Conservation (phyloP, 1,140 invertebrate species). For the Cherax quadricarinatus region DNA sequence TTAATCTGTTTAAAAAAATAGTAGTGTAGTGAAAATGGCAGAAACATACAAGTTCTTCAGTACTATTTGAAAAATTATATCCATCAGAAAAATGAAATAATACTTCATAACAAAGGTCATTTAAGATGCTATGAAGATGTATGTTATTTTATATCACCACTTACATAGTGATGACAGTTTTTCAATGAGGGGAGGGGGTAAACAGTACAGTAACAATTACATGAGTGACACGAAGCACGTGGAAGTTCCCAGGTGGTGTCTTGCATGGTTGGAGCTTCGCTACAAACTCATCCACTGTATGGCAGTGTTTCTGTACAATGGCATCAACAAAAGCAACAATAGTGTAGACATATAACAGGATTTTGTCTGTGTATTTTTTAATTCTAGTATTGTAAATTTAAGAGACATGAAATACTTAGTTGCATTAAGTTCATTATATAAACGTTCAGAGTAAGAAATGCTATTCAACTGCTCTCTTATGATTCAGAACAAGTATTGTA, state of each 20-base stretch:
- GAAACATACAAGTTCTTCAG: no score
- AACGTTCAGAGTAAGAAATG: neutral
- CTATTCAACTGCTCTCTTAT: neutral
- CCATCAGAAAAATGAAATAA: no score
- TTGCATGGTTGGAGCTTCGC: neutral
- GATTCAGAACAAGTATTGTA: neutral
- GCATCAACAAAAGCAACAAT: neutral
- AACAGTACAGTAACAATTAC: no score
- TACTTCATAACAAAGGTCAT: no score
- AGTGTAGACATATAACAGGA: neutral
- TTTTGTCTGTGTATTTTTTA: neutral
- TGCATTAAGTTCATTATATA: neutral
- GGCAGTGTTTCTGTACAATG: constrained; percentile 37
- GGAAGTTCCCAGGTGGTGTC: constrained; percentile 9
- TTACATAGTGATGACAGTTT: neutral
- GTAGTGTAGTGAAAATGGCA: no score
- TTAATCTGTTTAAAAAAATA: no score
- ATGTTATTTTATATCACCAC: neutral
- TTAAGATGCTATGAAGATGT: no score
- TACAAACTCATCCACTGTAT: constrained; percentile 35
- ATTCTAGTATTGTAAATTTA: neutral
- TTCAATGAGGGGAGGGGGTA: no score
- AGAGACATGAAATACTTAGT: neutral
- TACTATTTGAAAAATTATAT: no score
- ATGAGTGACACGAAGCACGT: constrained; percentile 1